These are phyloP conservation scores for Philonicus albiceps DNA, from an alignment of 2,888 invertebrate species.

Conservation along the genomic window DNA sequence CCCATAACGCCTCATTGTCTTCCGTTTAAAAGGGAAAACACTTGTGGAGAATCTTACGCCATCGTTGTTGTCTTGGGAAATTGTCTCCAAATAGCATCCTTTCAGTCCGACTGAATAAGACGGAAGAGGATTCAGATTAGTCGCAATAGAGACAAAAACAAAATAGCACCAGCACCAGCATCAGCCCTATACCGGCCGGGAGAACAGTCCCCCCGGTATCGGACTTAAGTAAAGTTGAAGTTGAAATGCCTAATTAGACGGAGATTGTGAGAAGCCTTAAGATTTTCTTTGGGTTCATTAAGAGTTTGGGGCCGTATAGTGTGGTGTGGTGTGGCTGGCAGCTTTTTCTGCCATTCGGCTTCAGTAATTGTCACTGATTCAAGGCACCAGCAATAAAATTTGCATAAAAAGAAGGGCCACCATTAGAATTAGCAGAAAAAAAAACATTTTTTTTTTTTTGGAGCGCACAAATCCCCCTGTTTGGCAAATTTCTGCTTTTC, in stretches of 20 bases:
- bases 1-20: conserved; percentile 45
- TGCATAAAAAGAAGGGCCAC: conserved; percentile 46
- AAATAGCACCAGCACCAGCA: neutral
- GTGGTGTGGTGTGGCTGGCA: neutral
- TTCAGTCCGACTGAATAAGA: conserved; percentile 29
- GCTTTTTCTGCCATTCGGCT: conserved; percentile 27
- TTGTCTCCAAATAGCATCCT: conserved; percentile 35
- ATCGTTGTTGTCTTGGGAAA: conserved; percentile 41
- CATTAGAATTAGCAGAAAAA: conserved; percentile 44
- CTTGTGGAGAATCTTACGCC: conserved; percentile 44
- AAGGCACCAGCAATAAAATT: conserved; percentile 37
- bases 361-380: conserved; percentile 47
- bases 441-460: too few species aligned
- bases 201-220: neutral
- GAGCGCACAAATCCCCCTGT: conserved; percentile 18
- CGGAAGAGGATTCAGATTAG: conserved; percentile 39
- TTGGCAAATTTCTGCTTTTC: conserved; percentile 39
- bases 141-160: conserved; percentile 1
- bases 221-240: conserved; percentile 34
- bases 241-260: conserved; percentile 48
- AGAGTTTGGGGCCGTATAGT: neutral
- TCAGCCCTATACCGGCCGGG: neutral
- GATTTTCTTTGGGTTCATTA: conserved; percentile 35
- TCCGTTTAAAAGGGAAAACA: conserved; percentile 46
- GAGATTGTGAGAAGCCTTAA: conserved; percentile 37